Evolutionary conservation across 2,797 vertebrate species (phyloP).

Genomic region (Rhyacichthys aspro): DNA sequence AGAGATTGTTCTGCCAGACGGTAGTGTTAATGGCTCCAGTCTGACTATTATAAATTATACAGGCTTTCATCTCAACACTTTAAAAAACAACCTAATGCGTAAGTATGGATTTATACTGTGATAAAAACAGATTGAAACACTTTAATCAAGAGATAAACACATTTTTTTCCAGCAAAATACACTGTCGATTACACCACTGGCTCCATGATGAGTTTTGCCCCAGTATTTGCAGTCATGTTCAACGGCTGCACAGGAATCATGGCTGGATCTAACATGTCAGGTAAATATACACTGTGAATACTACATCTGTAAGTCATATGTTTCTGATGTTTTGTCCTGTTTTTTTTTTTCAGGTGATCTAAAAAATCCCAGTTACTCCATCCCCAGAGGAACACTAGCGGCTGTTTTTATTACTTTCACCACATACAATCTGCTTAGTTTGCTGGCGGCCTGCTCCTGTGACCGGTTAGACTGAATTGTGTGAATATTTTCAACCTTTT

Average conservation of each 20-base stretch:
- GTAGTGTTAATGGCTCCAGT: conserved; percentile 50
- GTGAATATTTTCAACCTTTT: not conserved
- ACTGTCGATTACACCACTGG: conserved; percentile 84
- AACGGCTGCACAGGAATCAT: conserved; percentile 88
- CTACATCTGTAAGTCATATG: too few relatives aligned
- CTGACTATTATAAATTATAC: conserved; percentile 73
- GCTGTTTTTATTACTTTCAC: conserved; percentile 83
- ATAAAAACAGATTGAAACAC: too few relatives aligned
- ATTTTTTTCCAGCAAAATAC: conserved; percentile 72
- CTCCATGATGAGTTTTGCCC: conserved; percentile 82
- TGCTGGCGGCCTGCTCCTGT: conserved; percentile 81
- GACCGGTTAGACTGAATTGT: conserved; percentile 71
- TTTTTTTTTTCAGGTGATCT: conserved; percentile 78
- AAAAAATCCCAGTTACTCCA: conserved; percentile 84
- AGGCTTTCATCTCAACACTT: conserved; percentile 68
- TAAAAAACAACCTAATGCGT: conserved; percentile 78
- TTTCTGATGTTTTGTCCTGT: not conserved
- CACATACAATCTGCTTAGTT: conserved; percentile 81
- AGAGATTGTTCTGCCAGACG: conserved; percentile 58
- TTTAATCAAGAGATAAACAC: not conserved
- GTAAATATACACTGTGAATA: conserved; percentile 47
- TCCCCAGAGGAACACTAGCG: conserved; percentile 83
- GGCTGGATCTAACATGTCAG: conserved; percentile 89
- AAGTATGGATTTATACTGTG: conserved; percentile 32
- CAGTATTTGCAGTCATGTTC: conserved; percentile 86